Evolutionary conservation across 2,113 vertebrate species (phyloP).

Genomic region (Noturus placidus): DNA sequence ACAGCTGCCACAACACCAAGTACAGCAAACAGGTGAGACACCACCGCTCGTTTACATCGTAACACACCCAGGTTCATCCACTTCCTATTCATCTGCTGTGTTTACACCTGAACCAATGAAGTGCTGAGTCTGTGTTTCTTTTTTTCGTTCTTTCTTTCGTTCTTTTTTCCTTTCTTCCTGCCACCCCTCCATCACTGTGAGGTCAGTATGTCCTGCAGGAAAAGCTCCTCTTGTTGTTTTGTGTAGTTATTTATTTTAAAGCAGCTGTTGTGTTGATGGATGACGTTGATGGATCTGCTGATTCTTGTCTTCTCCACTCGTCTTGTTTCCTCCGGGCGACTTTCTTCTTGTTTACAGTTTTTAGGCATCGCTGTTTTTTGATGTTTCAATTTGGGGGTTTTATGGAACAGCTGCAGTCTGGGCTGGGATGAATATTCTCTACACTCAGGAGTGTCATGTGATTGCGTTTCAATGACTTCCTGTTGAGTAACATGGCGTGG

Average conservation of each 20-base stretch:
- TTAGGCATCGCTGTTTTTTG: background rate
- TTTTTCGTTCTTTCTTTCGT: background rate
- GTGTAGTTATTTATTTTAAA: conserved; percentile 19
- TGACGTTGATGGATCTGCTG: conserved; percentile 14
- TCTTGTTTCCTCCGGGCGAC: background rate
- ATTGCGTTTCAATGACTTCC: background rate
- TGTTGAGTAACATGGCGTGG: background rate
- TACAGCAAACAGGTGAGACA: conserved; percentile 97
- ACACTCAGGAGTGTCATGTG: background rate
- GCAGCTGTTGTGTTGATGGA: conserved; percentile 24
- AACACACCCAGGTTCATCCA: background rate
- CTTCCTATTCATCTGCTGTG: background rate
- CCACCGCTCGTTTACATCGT: background rate
- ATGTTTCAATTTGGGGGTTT: background rate
- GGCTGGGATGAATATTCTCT: background rate
- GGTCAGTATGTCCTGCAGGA: background rate
- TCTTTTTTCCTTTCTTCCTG: background rate
- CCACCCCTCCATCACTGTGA: background rate
- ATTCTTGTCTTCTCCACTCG: background rate
- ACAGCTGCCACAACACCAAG: conserved; percentile 93
- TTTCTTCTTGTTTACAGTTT: background rate
- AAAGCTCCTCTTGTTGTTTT: background rate
- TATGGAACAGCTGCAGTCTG: background rate
- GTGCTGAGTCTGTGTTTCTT: background rate
- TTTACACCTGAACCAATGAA: background rate